Evolutionary conservation across 1,140 invertebrate species (phyloP).

Genomic region (Drosophila oshimai): DNA sequence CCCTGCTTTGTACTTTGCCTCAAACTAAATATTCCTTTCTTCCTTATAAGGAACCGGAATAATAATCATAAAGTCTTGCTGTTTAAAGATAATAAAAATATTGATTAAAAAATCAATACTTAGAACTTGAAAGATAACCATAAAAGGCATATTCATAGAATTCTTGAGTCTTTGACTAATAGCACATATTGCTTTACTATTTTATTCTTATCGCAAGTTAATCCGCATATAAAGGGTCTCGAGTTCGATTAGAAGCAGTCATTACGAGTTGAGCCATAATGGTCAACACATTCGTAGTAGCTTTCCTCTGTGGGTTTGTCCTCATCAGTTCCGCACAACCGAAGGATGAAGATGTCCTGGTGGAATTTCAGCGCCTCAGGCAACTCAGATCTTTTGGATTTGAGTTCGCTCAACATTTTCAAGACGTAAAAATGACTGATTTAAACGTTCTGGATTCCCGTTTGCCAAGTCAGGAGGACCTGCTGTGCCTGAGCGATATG

Average conservation of each 20-base stretch:
- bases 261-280: background rate
- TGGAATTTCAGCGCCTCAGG: background rate
- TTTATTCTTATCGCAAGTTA: background rate
- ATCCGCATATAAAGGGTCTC: constrained; percentile 1
- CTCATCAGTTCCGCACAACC: background rate
- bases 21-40: too few species aligned
- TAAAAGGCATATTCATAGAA: background rate
- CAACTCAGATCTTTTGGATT: constrained; percentile 1
- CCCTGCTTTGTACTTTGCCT: too few species aligned
- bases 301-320: background rate
- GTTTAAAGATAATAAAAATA: too few species aligned
- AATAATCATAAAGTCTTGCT: too few species aligned
- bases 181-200: background rate
- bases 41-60: too few species aligned
- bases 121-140: background rate
- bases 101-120: too few species aligned
- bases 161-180: background rate
- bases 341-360: background rate
- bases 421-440: background rate
- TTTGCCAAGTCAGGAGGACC: background rate
- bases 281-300: background rate
- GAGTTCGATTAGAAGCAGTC: too few species aligned
- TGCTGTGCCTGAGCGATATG: background rate
- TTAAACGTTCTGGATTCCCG: background rate
- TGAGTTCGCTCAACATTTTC: constrained; percentile 1